Percentiles rank a stretch among this genome's conserved stretches.
These are phyloP conservation scores for Heliothis subflexa DNA, from an alignment of 1,140 invertebrate genomes.

Conservation along the genomic window DNA sequence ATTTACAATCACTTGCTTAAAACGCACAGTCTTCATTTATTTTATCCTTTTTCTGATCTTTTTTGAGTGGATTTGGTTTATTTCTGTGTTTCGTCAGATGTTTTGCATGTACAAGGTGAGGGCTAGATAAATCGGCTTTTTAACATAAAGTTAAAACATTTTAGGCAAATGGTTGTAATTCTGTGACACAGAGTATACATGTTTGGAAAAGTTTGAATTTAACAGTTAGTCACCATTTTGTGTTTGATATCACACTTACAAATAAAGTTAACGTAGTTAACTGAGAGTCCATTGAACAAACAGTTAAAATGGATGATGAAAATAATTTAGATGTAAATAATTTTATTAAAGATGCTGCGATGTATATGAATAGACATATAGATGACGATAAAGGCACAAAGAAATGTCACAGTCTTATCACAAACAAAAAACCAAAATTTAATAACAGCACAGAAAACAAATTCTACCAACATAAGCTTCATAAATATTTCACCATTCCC, in stretches of 20 bases:
- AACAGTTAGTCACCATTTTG: constrained; percentile 40
- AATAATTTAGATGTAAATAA: constrained; percentile 22
- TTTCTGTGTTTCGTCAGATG: constrained; percentile 60
- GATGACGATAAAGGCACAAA: background rate
- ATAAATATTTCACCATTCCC: constrained; percentile 27
- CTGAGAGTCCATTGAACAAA: background rate
- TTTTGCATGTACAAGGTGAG: constrained; percentile 57
- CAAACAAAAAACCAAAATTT: background rate
- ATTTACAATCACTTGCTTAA: constrained; percentile 69
- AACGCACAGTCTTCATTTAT: constrained; percentile 56
- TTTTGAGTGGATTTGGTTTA: constrained; percentile 42
- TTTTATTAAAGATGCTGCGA: background rate
- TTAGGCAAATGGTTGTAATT: constrained; percentile 57
- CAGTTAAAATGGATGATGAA: background rate
- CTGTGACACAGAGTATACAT: constrained; percentile 72
- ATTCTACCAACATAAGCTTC: background rate
- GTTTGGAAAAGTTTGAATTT: constrained; percentile 62
- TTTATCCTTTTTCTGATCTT: constrained; percentile 53
- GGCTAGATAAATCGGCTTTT: constrained; percentile 55
- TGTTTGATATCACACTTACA: constrained; percentile 32
- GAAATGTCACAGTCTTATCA: background rate
- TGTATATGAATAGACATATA: background rate
- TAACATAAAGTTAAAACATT: constrained; percentile 52
- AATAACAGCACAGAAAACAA: background rate
- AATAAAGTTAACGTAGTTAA: background rate